Percentiles rank a stretch among this genome's conserved stretches.
Evolutionary conservation across 2,888 invertebrate genomes (phyloP).

Genomic region (Ferdinandea cuprea): DNA sequence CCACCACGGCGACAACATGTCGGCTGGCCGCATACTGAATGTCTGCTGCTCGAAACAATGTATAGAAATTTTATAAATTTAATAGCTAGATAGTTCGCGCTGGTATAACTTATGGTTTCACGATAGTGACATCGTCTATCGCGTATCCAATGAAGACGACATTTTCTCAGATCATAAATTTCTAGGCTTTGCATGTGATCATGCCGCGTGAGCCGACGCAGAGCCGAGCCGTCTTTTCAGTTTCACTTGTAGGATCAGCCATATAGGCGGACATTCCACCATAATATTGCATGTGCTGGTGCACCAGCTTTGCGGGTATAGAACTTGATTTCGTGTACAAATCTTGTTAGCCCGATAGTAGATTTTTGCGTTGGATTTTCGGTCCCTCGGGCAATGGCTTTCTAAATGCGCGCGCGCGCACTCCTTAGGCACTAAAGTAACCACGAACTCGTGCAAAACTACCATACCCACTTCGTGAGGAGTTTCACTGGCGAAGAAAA

Average conservation of each 20-base stretch:
- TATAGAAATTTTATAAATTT: conserved; percentile 67
- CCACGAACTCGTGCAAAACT: conserved; percentile 63
- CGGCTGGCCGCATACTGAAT: conserved; percentile 4
- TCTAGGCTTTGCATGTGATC: conserved; percentile 51
- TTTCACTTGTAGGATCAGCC: conserved; percentile 69
- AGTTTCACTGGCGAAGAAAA: conserved; percentile 45
- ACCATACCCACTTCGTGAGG: conserved; percentile 11
- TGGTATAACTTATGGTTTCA: conserved; percentile 46
- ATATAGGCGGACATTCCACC: conserved; percentile 49
- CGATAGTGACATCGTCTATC: conserved; percentile 26
- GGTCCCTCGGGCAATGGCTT: conserved; percentile 64
- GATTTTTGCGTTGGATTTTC: conserved; percentile 39
- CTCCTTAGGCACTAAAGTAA: conserved; percentile 44
- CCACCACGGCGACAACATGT: conserved; percentile 48
- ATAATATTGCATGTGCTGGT: conserved; percentile 7
- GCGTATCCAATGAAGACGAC: conserved; percentile 42
- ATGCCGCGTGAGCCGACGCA: conserved; percentile 25
- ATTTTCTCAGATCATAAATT: conserved; percentile 71
- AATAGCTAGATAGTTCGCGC: conserved; percentile 31
- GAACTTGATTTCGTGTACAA: conserved; percentile 61
- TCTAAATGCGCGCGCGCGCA: conserved; percentile 59
- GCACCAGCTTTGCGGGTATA: conserved; percentile 9
- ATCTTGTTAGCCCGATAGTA: conserved; percentile 44
- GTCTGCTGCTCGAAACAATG: conserved; percentile 41
- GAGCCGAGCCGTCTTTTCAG: conserved; percentile 50